phyloP scores from a whole-genome alignment of 2,888 invertebrate genomes.

The Dasysyrphus albostriatus region DNA sequence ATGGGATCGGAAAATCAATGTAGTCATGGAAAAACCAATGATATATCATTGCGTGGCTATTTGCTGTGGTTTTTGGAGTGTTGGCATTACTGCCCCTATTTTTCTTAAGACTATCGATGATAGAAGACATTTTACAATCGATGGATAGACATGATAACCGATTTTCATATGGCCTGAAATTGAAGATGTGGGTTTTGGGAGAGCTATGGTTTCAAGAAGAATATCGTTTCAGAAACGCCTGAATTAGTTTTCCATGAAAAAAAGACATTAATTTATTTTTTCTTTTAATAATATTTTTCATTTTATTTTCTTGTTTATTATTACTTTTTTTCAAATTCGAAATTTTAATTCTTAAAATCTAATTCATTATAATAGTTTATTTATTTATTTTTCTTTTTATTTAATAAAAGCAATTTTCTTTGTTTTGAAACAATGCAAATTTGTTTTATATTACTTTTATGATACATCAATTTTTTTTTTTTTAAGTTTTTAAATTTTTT shows the following conservation, averaged over 20 bases:
- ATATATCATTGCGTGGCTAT: no score
- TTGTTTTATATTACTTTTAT: slow-evolving; percentile 50
- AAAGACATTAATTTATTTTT: slow-evolving; percentile 2
- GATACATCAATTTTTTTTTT: slow-evolving; percentile 56
- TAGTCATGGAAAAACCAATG: no score
- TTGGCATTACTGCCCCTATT: no score
- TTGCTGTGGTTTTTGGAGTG: no score
- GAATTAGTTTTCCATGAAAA: not conserved
- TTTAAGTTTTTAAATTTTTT: slow-evolving; percentile 28
- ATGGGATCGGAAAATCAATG: no score
- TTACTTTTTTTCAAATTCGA: slow-evolving; percentile 63
- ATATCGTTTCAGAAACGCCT: no score
- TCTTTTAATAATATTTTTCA: slow-evolving; percentile 52
- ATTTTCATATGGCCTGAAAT: no score
- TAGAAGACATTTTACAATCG: no score
- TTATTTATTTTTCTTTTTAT: slow-evolving; percentile 29
- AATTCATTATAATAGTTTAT: slow-evolving; percentile 55
- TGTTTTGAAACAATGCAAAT: slow-evolving; percentile 36
- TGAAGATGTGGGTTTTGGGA: no score
- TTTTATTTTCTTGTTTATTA: slow-evolving; percentile 35
- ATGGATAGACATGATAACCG: no score
- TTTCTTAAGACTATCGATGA: no score
- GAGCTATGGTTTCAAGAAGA: no score
- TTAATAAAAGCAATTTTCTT: slow-evolving; percentile 62
- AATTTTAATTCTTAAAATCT: slow-evolving; percentile 69